These are phyloP conservation scores for Agriopis aurantiaria DNA, from an alignment of 2,888 invertebrate species.

Conservation along the genomic window DNA sequence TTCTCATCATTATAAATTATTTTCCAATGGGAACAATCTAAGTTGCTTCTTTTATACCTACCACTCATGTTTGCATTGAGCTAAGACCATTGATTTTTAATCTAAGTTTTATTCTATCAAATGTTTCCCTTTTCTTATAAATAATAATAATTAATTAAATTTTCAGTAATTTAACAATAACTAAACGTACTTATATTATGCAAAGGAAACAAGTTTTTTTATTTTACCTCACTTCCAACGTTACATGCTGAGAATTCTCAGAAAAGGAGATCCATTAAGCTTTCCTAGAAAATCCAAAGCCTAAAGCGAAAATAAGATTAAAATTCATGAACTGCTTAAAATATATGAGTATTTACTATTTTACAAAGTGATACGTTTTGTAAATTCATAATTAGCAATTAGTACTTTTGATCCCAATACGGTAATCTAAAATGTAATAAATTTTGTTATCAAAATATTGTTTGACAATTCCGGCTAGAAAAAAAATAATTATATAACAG, in stretches of 20 bases:
- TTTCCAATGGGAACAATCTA: too few species aligned
- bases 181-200: neutral
- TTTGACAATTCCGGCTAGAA: neutral
- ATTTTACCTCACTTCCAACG: neutral
- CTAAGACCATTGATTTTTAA: too few species aligned
- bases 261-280: slow-evolving; percentile 8
- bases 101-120: neutral
- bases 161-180: neutral
- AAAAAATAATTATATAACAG: neutral
- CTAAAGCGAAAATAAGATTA: slow-evolving; percentile 11
- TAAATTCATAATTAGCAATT: neutral
- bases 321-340: slow-evolving; percentile 10
- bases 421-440: neutral
- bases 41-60: too few species aligned
- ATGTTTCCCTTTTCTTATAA: too few species aligned
- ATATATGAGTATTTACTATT: neutral
- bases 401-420: neutral
- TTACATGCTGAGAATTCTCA: slow-evolving; percentile 1
- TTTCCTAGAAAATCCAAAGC: slow-evolving; percentile 5
- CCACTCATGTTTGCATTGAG: too few species aligned
- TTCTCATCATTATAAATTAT: too few species aligned
- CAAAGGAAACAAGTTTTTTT: neutral
- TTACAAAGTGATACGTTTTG: neutral
- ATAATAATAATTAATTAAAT: neutral
- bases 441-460: neutral